Base-by-base conservation (phyloP, 2,113 vertebrate species). In the Istiophorus platypterus region DNA sequence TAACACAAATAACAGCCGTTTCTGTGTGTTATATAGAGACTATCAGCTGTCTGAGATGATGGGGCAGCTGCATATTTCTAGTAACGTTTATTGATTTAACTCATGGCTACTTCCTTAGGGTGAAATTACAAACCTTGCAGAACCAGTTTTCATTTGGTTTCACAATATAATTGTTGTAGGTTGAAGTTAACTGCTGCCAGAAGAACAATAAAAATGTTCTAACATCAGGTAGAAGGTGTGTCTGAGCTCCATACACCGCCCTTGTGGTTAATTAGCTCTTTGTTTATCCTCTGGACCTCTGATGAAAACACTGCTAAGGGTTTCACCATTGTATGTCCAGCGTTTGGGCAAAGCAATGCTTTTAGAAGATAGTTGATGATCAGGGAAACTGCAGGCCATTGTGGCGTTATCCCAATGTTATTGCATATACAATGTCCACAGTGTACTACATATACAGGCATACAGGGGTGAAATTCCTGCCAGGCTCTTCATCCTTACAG, bases 21-120 rank as follows among this genome's bases (percentile, higher is more conserved):
- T 85, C 15, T 37, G 63, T 63, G 29, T 75, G n/a, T 69, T 39
- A 66, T 56, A 69, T 41, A 59, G 61, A 84, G 31, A 31, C 41
- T 61, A 51, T 59, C 45, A 24, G 27, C 49, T 39, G 11, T 74
- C 27, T 14, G 4, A 84, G 54, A 71, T 73, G 31, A 39, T 34
- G 24, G 78, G 86, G 66, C 62, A 80, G 72, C 80, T 84, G 72
- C 49, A 62, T 72, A 51, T 78, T 72, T 69, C 3, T 77, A 72
- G 31, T 52, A 29, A 47, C 5, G 14, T 83, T 77, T 75, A 49
- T 61, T 59, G 70, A 76, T 71, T 78, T 29, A 68, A 78, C 57
- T 61, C 51, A 58, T 56, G 41, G 69, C 75, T 59, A 70, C 47
- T 49, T 80, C 13, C 31, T 59, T 61, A 71, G 77, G 68, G 77